Base-by-base conservation (phyloP, 2,113 vertebrate species). In the Oenanthe oenanthe region DNA sequence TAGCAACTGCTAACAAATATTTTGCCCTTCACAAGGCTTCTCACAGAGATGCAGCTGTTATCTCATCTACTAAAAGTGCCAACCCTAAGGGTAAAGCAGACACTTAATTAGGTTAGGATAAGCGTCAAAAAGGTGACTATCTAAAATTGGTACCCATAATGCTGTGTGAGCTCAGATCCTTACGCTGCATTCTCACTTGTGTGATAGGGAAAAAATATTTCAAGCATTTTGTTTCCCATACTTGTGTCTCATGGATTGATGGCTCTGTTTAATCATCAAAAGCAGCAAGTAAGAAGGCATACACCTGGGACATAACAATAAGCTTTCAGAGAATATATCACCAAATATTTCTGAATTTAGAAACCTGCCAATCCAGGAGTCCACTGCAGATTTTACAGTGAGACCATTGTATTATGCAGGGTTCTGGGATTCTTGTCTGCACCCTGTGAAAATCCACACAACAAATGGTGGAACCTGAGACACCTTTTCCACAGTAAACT, bases 1-100 rank as follows among this genome's bases (percentile, higher is more conserved):
- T 91, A 97, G 96, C 89, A 96, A 88, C 85, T 34, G 74, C 91
- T 95, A 95, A 96, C 91, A 96, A 94, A 92, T 92, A 89, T 92
- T 93, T 93, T 91, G 93, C 94, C 95, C 95, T 97, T 96, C 93
- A 40, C 57, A 53, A 80, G 81, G 76, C 96, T 96, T 95, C 92
- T 95, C 84, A 76, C 72, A 76, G 91, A 32, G 50, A 75, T 78
- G 92, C 96, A 96, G 94, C 94, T 97, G 93, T 96, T 97, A 96
- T 88, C 92, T 95, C 96, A 92, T 89, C 88, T 80, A 86, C 92
- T 90, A n/a, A 77, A 92, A 92, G 85, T 94, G 82, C 77, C 96
- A 94, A 71, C 87, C 83, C 85, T 88, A 47, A 66, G 94, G 95
- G 93, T 75, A 89, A 93, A 97, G 70, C 43, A 93, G 93, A 67